Evolutionary conservation across 2,797 vertebrate genomes (phyloP), one percentile per base, ranked within the genome.

Genomic region (Jordanella pulchra): DNA sequence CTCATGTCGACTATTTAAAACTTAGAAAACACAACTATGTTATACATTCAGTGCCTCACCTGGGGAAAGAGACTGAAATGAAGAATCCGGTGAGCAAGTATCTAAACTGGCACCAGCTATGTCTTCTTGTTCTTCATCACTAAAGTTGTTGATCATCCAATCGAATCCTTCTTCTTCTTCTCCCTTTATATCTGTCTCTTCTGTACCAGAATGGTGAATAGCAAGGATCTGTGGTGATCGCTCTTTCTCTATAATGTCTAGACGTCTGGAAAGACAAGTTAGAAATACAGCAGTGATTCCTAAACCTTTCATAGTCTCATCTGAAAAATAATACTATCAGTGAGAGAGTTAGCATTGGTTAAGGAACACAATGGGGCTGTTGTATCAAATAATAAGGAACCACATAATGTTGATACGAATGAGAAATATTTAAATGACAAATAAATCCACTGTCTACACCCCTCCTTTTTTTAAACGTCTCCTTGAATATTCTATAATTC

Each of bases 221-320:
- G 87, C 79, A 78, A 94, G 81, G 48, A 93, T 76, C 73, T 94
- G 94, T 9, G 92, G 79, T 4, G 75, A 61, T 69, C 87, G 85
- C 13, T 94, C 93, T 75, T 78, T 92, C 77, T 93, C 83, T 84
- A 89, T 86, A 65, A 87, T 85, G 64, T 91, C 84, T 50, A 94
- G 90, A 73, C 82, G 91, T 75, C 97, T 98, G 84, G 58, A 80
- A 91, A 39, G 85, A 51, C 18, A 2, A 65, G 13, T 15, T 9
- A 11, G 47, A 64, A 64, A 54, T 27, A 44, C 60, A 44, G n/a
- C n/a, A 63, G 60, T 44, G 42, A 35, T 64, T 64, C n/a, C 60
- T 7, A 42, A 64, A 64, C n/a, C 1, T 63, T n/a, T 63, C 30
- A 61, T 39, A 32, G 42, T 35, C 58, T 39, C 60, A 25, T 63